Evolutionary conservation across 2,888 invertebrate genomes (phyloP), one percentile per base, ranked within the genome.

Genomic region (Micoletzkya japonica): DNA sequence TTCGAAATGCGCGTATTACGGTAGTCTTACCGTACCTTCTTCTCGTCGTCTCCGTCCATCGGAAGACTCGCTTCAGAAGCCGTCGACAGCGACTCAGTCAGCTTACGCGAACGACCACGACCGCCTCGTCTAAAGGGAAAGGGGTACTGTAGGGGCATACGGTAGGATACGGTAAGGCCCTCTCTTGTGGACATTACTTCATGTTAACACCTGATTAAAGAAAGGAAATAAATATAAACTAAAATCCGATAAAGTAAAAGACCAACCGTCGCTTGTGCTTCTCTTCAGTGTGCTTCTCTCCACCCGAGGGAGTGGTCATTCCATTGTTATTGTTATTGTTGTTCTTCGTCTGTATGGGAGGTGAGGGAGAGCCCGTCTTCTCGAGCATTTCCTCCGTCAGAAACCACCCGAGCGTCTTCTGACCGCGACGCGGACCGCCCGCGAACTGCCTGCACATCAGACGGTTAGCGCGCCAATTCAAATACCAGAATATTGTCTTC

Each of bases 321-420:
- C n/a, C n/a, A n/a, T n/a, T n/a, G n/a, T n/a, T 44, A 14, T 44
- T 10, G 20, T 44, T 44, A 44, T 10, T 20, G 44, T 14, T 10
- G 44, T 10, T 44, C 44, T 44, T 44, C 14, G 20, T 24, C 63
- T 63, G 63, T 26, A 49, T 37, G 64, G 64, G 64, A 10, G 64
- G 64, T 7, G 64, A 66, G 37, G 64, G 64, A 26, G 64, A 66
- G 39, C 63, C 59, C 50, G 64, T 54, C 64, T 66, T 66, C 64
- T 66, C 64, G 28, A 66, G 37, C 30, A 66, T 52, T 26, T 66
- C 54, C 32, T 75, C 72, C 49, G 71, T 71, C 72, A 79, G 72
- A 57, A 79, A 79, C 79, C 79, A 79, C 49, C 74, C 79, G 50
- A 79, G 75, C 2, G 79, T 77, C 66, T 79, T 79, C 37, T 73